Evolutionary conservation across 2,113 vertebrate species (phyloP).

Genomic region (Epinephelus moara): DNA sequence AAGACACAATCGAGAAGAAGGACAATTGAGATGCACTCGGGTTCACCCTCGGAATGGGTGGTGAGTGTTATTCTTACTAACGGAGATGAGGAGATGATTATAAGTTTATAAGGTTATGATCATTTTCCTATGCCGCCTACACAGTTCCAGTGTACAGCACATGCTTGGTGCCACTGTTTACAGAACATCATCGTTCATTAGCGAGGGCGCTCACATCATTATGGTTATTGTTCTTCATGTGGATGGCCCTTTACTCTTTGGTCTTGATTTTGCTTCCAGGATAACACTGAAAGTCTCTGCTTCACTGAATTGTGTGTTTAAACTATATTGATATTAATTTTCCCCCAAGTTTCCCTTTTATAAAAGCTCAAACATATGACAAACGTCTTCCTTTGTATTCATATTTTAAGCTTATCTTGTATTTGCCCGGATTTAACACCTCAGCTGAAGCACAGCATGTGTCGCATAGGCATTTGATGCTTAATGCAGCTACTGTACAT

Average conservation of each 20-base stretch:
- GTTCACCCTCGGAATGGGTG: too few species aligned
- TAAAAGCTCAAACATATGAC: neutral
- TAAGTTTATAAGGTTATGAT: too few species aligned
- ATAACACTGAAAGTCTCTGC: neutral
- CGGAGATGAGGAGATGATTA: too few species aligned
- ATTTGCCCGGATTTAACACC: neutral
- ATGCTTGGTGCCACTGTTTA: too few species aligned
- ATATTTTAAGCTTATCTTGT: neutral
- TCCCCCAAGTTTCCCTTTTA: conserved; percentile 10
- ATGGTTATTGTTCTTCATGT: too few species aligned
- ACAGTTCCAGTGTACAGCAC: too few species aligned
- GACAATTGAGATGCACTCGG: too few species aligned
- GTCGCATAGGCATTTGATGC: neutral
- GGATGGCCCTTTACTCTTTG: neutral
- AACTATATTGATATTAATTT: neutral
- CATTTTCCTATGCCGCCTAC: too few species aligned
- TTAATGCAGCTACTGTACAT: neutral
- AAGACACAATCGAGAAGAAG: too few species aligned
- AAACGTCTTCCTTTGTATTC: neutral
- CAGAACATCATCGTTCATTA: too few species aligned
- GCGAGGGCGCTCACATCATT: too few species aligned
- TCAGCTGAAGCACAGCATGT: neutral
- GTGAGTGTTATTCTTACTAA: too few species aligned
- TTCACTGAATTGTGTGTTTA: conserved; percentile 9
- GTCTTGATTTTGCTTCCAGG: neutral